These are phyloP conservation scores for Acanthiza pusilla DNA, from an alignment of 2,797 vertebrate species.

Conservation along the genomic window DNA sequence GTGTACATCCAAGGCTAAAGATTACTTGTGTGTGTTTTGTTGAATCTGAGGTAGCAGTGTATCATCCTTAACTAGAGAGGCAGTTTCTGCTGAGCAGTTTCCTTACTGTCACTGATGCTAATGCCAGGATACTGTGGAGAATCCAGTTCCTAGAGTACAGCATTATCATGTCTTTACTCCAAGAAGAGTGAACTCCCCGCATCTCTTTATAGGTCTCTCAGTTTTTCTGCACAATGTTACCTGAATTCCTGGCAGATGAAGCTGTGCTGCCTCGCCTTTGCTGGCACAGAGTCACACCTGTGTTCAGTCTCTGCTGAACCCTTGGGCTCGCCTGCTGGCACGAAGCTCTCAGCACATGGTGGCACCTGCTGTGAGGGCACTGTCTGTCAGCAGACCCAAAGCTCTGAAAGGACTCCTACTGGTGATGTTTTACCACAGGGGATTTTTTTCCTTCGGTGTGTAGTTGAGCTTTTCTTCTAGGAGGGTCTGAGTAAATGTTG, in stretches of 20 bases:
- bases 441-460: neutral
- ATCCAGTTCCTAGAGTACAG: neutral
- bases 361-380: neutral
- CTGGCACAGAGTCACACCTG: neutral
- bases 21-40: neutral
- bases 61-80: neutral
- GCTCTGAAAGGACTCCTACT: neutral
- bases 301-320: neutral
- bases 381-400: neutral
- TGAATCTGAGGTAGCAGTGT: neutral
- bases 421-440: neutral
- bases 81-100: neutral
- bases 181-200: neutral
- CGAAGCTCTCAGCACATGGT: rapidly evolving
- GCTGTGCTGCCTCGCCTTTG: neutral
- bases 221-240: neutral
- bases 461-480: neutral
- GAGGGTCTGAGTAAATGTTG: neutral
- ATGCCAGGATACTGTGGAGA: neutral
- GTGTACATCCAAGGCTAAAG: neutral
- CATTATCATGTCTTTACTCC: neutral
- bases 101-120: neutral
- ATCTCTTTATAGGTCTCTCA: neutral
- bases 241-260: neutral
- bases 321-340: rapidly evolving